Base-by-base conservation (phyloP, 2,113 vertebrate species). In the Ellobius talpinus region DNA sequence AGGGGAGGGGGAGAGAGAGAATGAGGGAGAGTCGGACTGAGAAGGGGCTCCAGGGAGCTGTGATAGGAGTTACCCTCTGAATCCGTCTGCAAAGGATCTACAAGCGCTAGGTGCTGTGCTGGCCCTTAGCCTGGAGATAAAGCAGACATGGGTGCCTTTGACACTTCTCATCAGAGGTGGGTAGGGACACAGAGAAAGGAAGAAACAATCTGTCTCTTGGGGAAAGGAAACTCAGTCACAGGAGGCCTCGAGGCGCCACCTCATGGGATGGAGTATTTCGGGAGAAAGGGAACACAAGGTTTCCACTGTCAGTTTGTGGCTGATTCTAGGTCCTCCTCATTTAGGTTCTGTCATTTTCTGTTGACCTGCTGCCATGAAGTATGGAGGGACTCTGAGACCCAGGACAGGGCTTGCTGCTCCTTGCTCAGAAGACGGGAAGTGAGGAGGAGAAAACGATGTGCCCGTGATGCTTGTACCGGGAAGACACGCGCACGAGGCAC, bases 21-120 rank as follows among this genome's bases (percentile, higher is more conserved):
- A 0, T 1, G 2, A 12, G 47, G 39, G 6, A 14, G 12, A 7
- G 63, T 68, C 3, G 39, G 52, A 4, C 33, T 8, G 2, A 12
- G 81, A 74, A 33, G 26, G 29, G 12, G 17, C 17, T 36, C 39
- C 33, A 8, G 66, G 36, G 8, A 21, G 5, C 7, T 14, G 16
- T 12, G 9, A 3, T 5, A 29, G 68, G 68, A 16, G 16, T 36
- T 2, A 7, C 5, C 72, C 11, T 42, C 21, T 5, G 29, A 76
- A 68, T 26, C n/a, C 39, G 17, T 3, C 52, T 29, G 8, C 26
- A 16, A 17, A n/a, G n/a, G 65, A 7, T 36, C 36, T 8, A 13
- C 1, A 1, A 7, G 45, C 31, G 36, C 17, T 29, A 45, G 52
- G 24, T 14, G 3, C 45, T 0, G 13, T 65, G 45, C 29, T 55